These are phyloP conservation scores for Conistra vaccinii DNA, from an alignment of 2,888 invertebrate genomes.

Conservation along the genomic window DNA sequence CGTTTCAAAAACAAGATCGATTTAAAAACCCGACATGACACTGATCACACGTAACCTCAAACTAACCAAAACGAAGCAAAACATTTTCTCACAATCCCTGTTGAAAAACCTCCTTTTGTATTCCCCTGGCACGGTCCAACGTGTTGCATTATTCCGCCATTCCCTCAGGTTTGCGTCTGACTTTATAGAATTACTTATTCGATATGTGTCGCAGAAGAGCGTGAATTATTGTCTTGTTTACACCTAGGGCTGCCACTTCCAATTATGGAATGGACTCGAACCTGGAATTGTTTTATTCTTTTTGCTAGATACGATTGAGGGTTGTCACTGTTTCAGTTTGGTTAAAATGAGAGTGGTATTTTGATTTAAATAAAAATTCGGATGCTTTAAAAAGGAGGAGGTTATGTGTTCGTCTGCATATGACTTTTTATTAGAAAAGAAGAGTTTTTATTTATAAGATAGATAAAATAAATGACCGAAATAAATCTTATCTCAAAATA, in stretches of 20 bases:
- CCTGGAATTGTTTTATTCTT: slow-evolving; percentile 19
- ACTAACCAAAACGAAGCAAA: slow-evolving; percentile 1
- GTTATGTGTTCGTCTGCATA: no score
- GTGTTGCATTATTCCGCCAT: slow-evolving; percentile 64
- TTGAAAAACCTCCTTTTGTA: slow-evolving; percentile 51
- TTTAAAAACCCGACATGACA: no score
- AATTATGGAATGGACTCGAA: slow-evolving; percentile 50
- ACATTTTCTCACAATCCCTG: slow-evolving; percentile 6
- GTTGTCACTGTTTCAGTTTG: not conserved
- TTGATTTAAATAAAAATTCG: no score
- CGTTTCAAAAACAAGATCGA: no score
- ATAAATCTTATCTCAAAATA: not conserved
- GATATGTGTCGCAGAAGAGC: slow-evolving; percentile 62
- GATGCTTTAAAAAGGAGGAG: no score
- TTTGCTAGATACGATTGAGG: slow-evolving; percentile 19
- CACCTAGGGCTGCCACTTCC: slow-evolving; percentile 58
- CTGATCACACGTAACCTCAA: not conserved
- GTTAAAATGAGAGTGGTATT: no score
- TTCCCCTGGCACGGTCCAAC: slow-evolving; percentile 53
- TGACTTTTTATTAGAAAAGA: no score
- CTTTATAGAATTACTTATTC: slow-evolving; percentile 69
- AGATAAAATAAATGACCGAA: not conserved
- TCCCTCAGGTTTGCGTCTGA: slow-evolving; percentile 62
- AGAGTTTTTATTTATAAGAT: no score
- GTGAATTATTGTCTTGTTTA: slow-evolving; percentile 68